A percentile compares a stretch with the other conserved stretches of the same genome.
Evolutionary conservation across 2,888 invertebrate genomes (phyloP).

Genomic region (Synanthedon tipuliformis): DNA sequence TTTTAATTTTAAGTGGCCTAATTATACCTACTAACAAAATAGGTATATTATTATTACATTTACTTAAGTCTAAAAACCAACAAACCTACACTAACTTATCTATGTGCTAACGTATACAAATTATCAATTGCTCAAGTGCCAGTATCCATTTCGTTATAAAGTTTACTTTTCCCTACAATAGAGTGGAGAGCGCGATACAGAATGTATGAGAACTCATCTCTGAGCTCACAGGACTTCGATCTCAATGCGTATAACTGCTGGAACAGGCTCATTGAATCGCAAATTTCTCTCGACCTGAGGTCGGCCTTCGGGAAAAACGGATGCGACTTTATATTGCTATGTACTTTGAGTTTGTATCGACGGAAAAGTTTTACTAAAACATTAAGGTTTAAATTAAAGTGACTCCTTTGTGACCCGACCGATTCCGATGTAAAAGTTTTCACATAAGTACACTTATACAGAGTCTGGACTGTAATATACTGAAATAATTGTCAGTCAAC

Average conservation of each 20-base stretch:
- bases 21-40: no score
- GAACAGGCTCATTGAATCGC: conserved; percentile 32
- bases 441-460: no score
- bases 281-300: conserved; percentile 20
- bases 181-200: not conserved
- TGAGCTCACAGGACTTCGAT: not conserved
- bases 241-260: not conserved
- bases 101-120: not conserved
- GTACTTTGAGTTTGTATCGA: not conserved
- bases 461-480: no score
- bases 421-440: no score
- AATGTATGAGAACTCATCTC: not conserved
- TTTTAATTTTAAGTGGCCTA: no score
- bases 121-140: not conserved
- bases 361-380: no score
- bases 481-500: no score
- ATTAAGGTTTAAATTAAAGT: no score
- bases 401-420: no score
- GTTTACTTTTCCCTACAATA: not conserved
- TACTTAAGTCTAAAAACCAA: no score
- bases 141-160: not conserved
- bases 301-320: conserved; percentile 8
- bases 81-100: not conserved
- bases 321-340: not conserved
- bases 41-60: no score